Percentiles rank a stretch among this genome's conserved stretches.
Conservation (phyloP, 2,113 vertebrate genomes). For the Lycaon pictus region DNA sequence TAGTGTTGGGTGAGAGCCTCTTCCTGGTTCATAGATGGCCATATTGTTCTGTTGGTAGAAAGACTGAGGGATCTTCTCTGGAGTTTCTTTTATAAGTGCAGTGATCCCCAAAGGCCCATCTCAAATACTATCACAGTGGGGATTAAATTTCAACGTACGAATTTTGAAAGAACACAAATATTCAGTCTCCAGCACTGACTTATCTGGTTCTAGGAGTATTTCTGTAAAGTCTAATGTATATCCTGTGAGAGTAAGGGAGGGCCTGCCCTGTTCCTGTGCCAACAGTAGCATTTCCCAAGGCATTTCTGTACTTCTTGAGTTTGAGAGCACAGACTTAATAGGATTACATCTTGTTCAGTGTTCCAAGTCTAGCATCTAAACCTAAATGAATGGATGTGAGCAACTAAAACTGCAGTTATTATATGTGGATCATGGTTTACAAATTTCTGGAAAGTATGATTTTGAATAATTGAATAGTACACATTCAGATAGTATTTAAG, state of each 20-base stretch:
- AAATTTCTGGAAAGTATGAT: neutral
- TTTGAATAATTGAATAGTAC: slow-evolving; percentile 29
- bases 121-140: neutral
- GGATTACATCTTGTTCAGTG: neutral
- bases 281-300: neutral
- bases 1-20: neutral
- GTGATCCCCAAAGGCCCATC: neutral
- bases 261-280: neutral
- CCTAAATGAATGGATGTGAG: neutral
- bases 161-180: neutral
- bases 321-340: neutral
- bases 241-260: neutral
- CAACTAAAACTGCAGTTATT: slow-evolving; percentile 6
- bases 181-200: neutral
- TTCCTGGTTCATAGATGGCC: neutral
- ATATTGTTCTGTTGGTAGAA: neutral
- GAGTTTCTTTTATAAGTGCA: neutral
- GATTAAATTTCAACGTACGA: neutral
- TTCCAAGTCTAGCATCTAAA: neutral
- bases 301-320: neutral
- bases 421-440: neutral
- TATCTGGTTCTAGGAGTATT: neutral
- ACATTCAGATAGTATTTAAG: neutral
- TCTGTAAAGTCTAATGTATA: neutral
- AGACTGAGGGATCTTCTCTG: neutral